Conservation (phyloP, 2,888 invertebrate genomes). For the Orthosia gracilis region DNA sequence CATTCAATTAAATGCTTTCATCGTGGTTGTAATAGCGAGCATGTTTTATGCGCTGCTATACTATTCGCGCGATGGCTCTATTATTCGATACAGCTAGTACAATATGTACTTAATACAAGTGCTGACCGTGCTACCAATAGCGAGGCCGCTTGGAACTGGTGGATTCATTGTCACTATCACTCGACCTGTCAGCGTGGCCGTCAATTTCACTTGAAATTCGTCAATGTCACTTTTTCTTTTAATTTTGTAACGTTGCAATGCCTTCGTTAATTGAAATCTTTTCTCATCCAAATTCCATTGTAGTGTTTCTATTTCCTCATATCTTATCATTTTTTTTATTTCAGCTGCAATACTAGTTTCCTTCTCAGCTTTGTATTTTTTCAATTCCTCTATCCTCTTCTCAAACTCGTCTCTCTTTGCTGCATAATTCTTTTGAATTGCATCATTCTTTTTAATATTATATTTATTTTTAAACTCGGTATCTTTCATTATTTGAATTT, state of each 20-base stretch:
- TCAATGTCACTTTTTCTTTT: neutral
- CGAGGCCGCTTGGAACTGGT: neutral
- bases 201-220: too few relatives aligned
- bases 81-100: too few relatives aligned
- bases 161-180: neutral
- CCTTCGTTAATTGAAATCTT: slow-evolving; percentile 2
- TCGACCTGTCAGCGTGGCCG: neutral
- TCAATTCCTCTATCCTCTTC: slow-evolving; percentile 5
- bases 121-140: neutral
- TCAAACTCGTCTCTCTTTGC: slow-evolving; percentile 2
- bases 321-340: slow-evolving; percentile 8
- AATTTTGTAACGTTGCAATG: neutral
- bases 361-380: neutral
- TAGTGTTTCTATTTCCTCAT: neutral
- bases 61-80: too few relatives aligned
- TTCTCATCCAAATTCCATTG: neutral
- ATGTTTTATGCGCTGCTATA: too few relatives aligned
- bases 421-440: neutral
- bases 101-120: too few relatives aligned
- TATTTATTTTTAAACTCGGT: neutral
- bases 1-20: too few relatives aligned
- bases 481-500: neutral
- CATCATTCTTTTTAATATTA: neutral
- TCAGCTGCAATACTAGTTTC: slow-evolving; percentile 1
- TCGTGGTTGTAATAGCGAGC: too few relatives aligned